These are phyloP conservation scores for Craniophora ligustri DNA, from an alignment of 2,888 invertebrate genomes.

Conservation along the genomic window DNA sequence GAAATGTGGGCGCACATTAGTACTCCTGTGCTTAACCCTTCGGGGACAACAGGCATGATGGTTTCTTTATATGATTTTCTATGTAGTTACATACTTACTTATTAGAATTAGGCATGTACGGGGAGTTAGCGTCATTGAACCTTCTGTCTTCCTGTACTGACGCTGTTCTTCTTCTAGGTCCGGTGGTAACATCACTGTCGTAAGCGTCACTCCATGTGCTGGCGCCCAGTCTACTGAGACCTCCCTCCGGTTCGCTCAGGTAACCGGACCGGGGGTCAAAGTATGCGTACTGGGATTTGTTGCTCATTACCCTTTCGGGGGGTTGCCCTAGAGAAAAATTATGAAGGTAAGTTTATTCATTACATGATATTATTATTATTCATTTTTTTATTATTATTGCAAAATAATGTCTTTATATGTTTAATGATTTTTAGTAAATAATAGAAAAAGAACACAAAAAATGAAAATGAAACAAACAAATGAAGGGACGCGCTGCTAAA, in stretches of 20 bases:
- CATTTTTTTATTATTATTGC: too few species aligned
- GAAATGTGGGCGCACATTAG: too few species aligned
- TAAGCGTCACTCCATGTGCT: slow-evolving; percentile 83
- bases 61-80: too few species aligned
- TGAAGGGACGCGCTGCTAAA: too few species aligned
- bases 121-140: slow-evolving; percentile 69
- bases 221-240: slow-evolving; percentile 70
- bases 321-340: slow-evolving; percentile 67
- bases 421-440: too few species aligned
- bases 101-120: slow-evolving; percentile 81
- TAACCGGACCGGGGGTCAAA: slow-evolving; percentile 86
- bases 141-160: slow-evolving; percentile 83
- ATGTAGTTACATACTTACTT: slow-evolving; percentile 54
- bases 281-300: slow-evolving; percentile 85
- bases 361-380: too few species aligned
- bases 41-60: too few species aligned
- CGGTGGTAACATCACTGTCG: slow-evolving; percentile 81
- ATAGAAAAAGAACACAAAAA: too few species aligned
- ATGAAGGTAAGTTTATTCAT: neutral
- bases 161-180: slow-evolving; percentile 77
- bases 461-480: too few species aligned
- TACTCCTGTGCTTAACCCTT: too few species aligned
- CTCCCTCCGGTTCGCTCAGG: slow-evolving; percentile 85
- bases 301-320: slow-evolving; percentile 74
- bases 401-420: too few species aligned